Conservation (phyloP, 2,113 vertebrate genomes). For the Sinocyclocheilus anshuiensis region DNA sequence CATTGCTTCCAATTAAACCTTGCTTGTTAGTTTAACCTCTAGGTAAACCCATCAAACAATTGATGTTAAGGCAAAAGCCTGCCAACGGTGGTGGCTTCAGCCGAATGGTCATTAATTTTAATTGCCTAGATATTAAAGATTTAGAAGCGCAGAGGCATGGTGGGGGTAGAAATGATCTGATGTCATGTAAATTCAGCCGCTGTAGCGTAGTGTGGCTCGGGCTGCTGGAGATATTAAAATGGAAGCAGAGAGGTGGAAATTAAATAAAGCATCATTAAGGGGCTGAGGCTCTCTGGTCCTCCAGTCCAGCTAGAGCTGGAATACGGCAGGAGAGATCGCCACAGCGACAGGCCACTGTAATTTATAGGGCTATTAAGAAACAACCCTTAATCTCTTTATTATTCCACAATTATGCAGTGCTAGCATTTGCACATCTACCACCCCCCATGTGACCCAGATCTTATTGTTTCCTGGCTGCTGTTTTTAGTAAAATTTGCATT, state of each 20-base stretch:
- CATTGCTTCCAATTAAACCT: conserved; percentile 99
- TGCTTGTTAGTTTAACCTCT: conserved; percentile 99
- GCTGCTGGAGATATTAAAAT: conserved; percentile 99
- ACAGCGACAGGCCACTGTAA: conserved; percentile 75
- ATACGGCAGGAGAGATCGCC: conserved; percentile 61
- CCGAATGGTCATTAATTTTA: conserved; percentile 99
- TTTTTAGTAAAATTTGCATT: conserved; percentile 42
- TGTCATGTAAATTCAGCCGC: conserved; percentile 91
- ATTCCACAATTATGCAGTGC: conserved; percentile 75
- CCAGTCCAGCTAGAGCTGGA: conserved; percentile 85
- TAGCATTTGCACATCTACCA: conserved; percentile 63
- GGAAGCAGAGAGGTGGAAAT: conserved; percentile 92
- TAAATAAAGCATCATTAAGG: conserved; percentile 99
- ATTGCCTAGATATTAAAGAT: conserved; percentile 99
- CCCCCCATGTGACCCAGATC: conserved; percentile 49
- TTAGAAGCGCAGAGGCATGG: conserved; percentile 95
- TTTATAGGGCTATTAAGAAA: conserved; percentile 80
- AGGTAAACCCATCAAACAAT: conserved; percentile 99
- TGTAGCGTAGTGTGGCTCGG: conserved; percentile 72
- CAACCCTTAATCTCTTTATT: conserved; percentile 78
- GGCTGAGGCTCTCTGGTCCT: conserved; percentile 88
- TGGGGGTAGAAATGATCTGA: conserved; percentile 91
- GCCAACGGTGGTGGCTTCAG: conserved; percentile 90
- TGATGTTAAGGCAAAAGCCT: conserved; percentile 96
- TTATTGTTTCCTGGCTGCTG: conserved; percentile 48